Conservation (phyloP, 35 echinoderm and acorn worm species). For the Apostichopus parvimensis region DNA sequence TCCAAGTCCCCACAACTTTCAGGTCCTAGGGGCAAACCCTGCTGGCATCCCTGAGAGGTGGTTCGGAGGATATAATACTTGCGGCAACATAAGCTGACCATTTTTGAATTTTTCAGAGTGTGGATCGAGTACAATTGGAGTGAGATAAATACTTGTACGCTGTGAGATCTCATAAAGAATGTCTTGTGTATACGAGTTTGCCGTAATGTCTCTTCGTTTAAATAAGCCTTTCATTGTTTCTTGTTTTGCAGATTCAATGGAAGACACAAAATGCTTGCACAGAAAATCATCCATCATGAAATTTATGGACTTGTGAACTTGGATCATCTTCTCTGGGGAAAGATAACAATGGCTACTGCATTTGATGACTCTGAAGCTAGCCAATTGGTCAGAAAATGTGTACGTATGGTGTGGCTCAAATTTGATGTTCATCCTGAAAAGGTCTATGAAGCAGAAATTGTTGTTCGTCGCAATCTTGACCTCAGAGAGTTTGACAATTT, state of each 20-base stretch:
- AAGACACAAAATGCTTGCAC: background rate
- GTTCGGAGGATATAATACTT: too few species aligned
- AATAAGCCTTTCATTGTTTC: background rate
- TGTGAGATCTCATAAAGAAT: too few species aligned
- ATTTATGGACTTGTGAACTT: background rate
- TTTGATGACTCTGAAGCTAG: conserved; percentile 31
- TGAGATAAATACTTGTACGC: too few species aligned
- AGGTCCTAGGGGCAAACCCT: too few species aligned
- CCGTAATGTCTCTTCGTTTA: too few species aligned
- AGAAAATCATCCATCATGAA: background rate
- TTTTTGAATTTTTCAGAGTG: too few species aligned
- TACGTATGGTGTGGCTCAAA: background rate
- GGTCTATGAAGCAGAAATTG: conserved; percentile 14
- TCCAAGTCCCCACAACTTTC: too few species aligned
- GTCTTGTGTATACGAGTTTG: too few species aligned
- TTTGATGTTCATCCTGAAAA: background rate
- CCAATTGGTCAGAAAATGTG: conserved; percentile 6
- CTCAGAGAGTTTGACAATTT: conserved; percentile 26
- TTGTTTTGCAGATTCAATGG: background rate
- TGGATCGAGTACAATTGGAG: too few species aligned
- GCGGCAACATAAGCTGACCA: too few species aligned
- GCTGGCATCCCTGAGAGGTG: too few species aligned
- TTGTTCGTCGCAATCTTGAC: background rate
- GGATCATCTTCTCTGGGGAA: background rate
- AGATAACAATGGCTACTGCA: background rate